Conservation (phyloP, 2,113 vertebrate genomes). For the Heloderma charlesbogerti region DNA sequence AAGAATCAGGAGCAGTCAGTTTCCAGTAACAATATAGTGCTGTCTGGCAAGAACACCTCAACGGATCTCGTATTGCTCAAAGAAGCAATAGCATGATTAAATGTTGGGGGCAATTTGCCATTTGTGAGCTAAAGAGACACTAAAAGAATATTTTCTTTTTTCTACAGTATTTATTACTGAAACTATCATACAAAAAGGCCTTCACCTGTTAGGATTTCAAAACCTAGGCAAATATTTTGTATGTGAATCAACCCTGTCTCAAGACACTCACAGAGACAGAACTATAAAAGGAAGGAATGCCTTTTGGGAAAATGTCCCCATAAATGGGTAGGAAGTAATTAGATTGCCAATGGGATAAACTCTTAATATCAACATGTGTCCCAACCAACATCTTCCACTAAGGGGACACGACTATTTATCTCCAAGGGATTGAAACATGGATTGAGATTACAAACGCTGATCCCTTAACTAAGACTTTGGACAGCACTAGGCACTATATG, state of each 20-base stretch:
- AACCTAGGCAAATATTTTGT: background rate
- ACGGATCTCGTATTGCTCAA: background rate
- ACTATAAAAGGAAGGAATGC: background rate
- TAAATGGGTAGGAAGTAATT: background rate
- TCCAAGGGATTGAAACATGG: background rate
- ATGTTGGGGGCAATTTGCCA: background rate
- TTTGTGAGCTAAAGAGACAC: background rate
- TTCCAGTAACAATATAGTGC: background rate
- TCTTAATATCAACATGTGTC: background rate
- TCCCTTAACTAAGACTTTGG: background rate
- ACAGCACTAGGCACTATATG: constrained; percentile 17
- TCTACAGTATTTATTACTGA: background rate
- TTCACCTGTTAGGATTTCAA: background rate
- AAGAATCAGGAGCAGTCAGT: background rate
- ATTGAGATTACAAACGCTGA: background rate
- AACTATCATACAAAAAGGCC: background rate
- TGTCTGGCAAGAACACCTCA: background rate
- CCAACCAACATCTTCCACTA: background rate
- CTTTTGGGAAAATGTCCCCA: background rate
- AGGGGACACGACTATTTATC: constrained; percentile 2
- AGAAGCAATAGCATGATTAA: background rate
- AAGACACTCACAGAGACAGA: background rate
- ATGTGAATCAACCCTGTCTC: background rate
- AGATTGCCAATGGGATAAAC: rapidly evolving
- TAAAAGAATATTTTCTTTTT: background rate